Base-by-base conservation (phyloP, 2,113 vertebrate genomes). In the Pao palembangensis region DNA sequence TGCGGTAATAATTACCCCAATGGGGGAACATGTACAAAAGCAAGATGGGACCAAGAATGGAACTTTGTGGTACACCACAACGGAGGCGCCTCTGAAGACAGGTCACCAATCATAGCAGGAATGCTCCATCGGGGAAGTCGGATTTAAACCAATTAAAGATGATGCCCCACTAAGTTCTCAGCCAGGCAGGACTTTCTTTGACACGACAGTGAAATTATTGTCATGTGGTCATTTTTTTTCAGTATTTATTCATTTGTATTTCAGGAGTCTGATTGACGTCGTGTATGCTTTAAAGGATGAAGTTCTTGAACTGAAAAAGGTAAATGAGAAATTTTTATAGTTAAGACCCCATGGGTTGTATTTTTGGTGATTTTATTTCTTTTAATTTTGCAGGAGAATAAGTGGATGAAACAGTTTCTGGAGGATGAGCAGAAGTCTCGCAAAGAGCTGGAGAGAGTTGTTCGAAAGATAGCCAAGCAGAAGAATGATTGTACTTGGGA, bases 251-350 rank as follows among this genome's bases (percentile, higher is more conserved):
- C 64, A 5, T 55, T 0, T 73, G 61, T 67, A 12, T 68, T 65
- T 42, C 75, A 99, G 97, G 88, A 99, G 96, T 80, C 95, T 99
- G 14, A 96, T 99, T 7, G 97, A 99, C 80, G 98, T 96, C 0
- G 96, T 99, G 54, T 99, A 98, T 47, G 97, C 97, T 63, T 89
- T 99, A 87, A 98, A 98, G 88, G 97, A 99, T 50, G 95, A 99
- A 75, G 96, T 99, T 68, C 96, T 96, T 69, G 96, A 98, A 67
- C 84, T 99, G 69, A 98, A 96, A 79, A 98, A 98, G 95, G 97
- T 98, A 88, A 58, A 51, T 48, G 28, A 7, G 14, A 12, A 12
- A 12, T 38, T 38, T 1, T 38, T 31, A 12, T 8, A 2, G 11
- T 38, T 11, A 11, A 12, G 8, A 31, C 28, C 28, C 11, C 8